These are phyloP conservation scores for Drosophila neotestacea DNA, from an alignment of 2,888 invertebrate genomes.

Conservation along the genomic window DNA sequence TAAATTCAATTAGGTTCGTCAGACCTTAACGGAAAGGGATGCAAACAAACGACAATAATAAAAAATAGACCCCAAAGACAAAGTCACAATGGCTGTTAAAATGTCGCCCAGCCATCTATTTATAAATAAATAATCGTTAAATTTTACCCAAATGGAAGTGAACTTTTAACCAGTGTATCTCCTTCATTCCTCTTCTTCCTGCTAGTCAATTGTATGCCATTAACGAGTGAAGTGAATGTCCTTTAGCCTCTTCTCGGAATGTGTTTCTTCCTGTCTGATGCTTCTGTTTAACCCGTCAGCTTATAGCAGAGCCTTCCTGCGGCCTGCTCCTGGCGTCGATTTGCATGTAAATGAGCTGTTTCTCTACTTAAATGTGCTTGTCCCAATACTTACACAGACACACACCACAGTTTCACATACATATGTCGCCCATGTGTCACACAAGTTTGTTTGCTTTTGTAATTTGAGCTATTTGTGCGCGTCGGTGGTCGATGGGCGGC, in stretches of 20 bases:
- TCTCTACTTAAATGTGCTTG: conserved; percentile 9
- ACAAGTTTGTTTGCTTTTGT: conserved; percentile 40
- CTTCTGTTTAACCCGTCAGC: conserved; percentile 20
- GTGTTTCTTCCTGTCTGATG: conserved; percentile 34
- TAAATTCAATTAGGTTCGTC: conserved; percentile 53
- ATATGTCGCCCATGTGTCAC: background rate
- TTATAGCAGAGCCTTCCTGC: conserved; percentile 17
- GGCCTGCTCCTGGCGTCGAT: conserved; percentile 26
- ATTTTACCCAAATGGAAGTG: conserved; percentile 10
- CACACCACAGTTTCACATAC: background rate
- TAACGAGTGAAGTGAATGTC: background rate
- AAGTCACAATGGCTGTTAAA: conserved; percentile 17
- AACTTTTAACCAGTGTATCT: conserved; percentile 19
- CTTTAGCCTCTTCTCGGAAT: conserved; percentile 2
- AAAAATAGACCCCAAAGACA: background rate
- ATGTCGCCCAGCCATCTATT: conserved; percentile 6
- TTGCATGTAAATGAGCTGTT: conserved; percentile 49
- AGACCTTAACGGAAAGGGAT: background rate
- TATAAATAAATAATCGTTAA: conserved; percentile 45
- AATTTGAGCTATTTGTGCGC: conserved; percentile 37
- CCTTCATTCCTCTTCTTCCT: conserved; percentile 1
- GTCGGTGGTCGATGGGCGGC: conserved; percentile 6
- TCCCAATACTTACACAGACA: background rate
- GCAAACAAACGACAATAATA: background rate
- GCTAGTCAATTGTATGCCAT: conserved; percentile 13